These are phyloP conservation scores for Lethrus apterus DNA, from an alignment of 1,140 invertebrate genomes.

Conservation along the genomic window DNA sequence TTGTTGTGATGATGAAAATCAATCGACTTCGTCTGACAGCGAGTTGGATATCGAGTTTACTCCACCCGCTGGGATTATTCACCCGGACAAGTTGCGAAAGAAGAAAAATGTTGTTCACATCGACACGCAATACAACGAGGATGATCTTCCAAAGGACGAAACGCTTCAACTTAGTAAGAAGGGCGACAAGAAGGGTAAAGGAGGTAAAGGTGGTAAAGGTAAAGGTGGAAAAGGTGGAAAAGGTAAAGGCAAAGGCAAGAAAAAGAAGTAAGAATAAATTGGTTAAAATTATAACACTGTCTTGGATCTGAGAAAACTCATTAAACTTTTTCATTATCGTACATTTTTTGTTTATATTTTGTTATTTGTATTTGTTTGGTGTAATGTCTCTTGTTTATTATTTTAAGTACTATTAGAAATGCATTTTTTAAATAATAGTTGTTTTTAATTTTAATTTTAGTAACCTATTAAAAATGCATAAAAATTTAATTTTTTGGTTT, in stretches of 20 bases:
- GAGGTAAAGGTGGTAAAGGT: slow-evolving; percentile 23
- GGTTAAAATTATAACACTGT: too few relatives aligned
- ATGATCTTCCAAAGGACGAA: slow-evolving; percentile 26
- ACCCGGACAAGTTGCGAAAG: slow-evolving; percentile 32
- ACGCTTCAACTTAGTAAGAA: slow-evolving; percentile 17
- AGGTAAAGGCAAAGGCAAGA: slow-evolving; percentile 25
- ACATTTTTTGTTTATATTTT: too few relatives aligned
- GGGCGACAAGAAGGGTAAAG: slow-evolving; percentile 19
- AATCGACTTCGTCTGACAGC: slow-evolving; percentile 27
- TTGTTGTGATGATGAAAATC: slow-evolving; percentile 13
- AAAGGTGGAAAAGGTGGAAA: slow-evolving; percentile 14
- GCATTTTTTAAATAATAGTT: too few relatives aligned
- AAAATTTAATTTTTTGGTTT: too few relatives aligned
- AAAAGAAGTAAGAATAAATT: too few relatives aligned
- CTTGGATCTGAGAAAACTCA: too few relatives aligned
- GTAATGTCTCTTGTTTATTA: slow-evolving; percentile 1
- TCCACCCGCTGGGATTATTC: slow-evolving; percentile 37
- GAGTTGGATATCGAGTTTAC: slow-evolving; percentile 40
- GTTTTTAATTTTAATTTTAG: too few relatives aligned
- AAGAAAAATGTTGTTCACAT: slow-evolving; percentile 31
- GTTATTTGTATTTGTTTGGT: slow-evolving; percentile 6
- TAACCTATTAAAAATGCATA: too few relatives aligned
- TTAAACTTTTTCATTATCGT: too few relatives aligned
- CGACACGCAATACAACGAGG: slow-evolving; percentile 33
- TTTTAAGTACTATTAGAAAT: too few relatives aligned